Percentiles rank a stretch among this genome's conserved stretches.
Evolutionary conservation across 2,113 vertebrate species (phyloP).

Genomic region (Festucalex cinctus): DNA sequence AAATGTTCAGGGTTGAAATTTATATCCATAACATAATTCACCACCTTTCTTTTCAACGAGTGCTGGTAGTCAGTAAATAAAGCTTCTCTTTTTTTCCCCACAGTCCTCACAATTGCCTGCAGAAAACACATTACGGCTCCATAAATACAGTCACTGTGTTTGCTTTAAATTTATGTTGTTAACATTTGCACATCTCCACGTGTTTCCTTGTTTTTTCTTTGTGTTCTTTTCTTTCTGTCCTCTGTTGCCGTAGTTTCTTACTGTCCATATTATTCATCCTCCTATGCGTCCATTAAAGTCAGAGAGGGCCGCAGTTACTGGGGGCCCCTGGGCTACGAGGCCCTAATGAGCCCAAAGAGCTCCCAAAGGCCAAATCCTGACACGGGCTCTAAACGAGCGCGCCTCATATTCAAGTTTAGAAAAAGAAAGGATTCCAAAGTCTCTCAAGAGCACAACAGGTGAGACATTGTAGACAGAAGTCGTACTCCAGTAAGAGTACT

Average conservation of each 20-base stretch:
- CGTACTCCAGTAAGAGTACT: conserved; percentile 1
- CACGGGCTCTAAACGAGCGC: conserved; percentile 81
- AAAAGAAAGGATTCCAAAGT: conserved; percentile 91
- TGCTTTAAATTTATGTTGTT: conserved; percentile 40
- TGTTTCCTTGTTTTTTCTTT: conserved; percentile 74
- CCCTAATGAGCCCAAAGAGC: conserved; percentile 70
- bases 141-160: neutral
- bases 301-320: conserved; percentile 89
- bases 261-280: conserved; percentile 75
- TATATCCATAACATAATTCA: neutral
- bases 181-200: conserved; percentile 65
- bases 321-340: conserved; percentile 80
- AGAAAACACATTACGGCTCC: neutral
- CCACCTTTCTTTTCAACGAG: neutral
- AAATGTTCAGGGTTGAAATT: too few species aligned
- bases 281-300: conserved; percentile 86
- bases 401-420: conserved; percentile 91
- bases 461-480: conserved; percentile 60
- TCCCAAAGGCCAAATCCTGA: conserved; percentile 77
- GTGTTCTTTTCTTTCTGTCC: conserved; percentile 80
- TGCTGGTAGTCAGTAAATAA: neutral
- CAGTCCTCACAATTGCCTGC: neutral
- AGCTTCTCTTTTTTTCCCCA: neutral
- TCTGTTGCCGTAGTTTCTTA: conserved; percentile 77
- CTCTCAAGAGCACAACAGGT: conserved; percentile 86